Conservation (phyloP, 2,113 vertebrate genomes). For the Oncorhynchus clarkii region DNA sequence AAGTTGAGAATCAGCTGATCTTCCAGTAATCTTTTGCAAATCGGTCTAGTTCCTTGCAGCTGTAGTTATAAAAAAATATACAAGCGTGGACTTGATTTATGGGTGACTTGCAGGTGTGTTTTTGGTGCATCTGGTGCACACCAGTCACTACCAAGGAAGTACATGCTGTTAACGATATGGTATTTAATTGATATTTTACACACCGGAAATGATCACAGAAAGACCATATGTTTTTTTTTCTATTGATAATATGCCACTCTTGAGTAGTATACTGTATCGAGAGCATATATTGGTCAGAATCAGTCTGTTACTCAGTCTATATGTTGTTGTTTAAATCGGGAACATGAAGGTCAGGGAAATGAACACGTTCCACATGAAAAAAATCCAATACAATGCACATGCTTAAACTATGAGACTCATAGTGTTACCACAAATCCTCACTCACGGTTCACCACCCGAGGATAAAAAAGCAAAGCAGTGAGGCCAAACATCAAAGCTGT, state of each 20-base stretch:
- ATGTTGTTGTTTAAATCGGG: too few relatives aligned
- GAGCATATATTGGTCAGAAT: too few relatives aligned
- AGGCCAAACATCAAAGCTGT: constrained; percentile 40
- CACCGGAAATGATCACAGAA: too few relatives aligned
- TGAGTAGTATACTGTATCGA: too few relatives aligned
- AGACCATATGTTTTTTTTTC: too few relatives aligned
- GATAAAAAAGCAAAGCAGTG: constrained; percentile 36
- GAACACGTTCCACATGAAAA: too few relatives aligned
- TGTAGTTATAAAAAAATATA: constrained; percentile 4
- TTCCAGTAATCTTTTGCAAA: neutral
- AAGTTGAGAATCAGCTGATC: neutral
- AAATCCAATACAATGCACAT: too few relatives aligned
- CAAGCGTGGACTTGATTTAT: constrained; percentile 61
- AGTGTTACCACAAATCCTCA: neutral
- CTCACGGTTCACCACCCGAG: constrained; percentile 19
- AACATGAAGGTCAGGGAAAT: too few relatives aligned
- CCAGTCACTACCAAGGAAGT: neutral
- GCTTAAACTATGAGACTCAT: too few relatives aligned
- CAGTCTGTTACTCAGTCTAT: too few relatives aligned
- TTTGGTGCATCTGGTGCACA: neutral
- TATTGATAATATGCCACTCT: too few relatives aligned
- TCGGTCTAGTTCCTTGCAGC: neutral
- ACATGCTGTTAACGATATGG: neutral
- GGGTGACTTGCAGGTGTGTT: constrained; percentile 51
- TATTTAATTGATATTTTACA: neutral